phyloP scores from a whole-genome alignment of 2,797 vertebrate species.

The Thaleichthys pacificus region DNA sequence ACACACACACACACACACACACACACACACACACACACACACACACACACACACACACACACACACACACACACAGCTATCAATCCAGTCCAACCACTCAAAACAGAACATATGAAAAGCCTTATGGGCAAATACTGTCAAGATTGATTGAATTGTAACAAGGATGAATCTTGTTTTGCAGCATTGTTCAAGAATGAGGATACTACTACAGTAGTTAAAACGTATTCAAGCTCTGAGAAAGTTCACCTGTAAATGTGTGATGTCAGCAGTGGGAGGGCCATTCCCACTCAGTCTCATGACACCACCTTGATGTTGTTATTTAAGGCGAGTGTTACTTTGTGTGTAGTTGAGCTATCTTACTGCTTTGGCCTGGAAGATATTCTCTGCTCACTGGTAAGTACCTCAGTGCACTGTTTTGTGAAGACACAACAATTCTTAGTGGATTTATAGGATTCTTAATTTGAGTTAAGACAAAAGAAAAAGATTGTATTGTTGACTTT shows the following conservation, averaged over 20 bases:
- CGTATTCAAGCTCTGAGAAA: too few species aligned
- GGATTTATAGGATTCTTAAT: background rate
- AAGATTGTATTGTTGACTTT: background rate
- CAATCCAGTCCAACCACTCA: background rate
- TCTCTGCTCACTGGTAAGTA: slow-evolving; percentile 32
- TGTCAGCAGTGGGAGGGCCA: background rate
- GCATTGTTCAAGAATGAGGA: too few species aligned
- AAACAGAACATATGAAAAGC: too few species aligned
- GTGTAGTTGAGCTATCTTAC: background rate
- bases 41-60: background rate
- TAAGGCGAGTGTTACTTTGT: background rate
- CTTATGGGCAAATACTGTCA: too few species aligned
- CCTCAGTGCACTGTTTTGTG: slow-evolving; percentile 3
- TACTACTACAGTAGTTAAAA: too few species aligned
- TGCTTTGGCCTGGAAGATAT: background rate
- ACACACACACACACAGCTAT: background rate
- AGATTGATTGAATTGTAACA: too few species aligned
- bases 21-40: background rate
- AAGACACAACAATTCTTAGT: background rate
- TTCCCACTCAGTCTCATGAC: background rate
- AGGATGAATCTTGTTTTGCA: too few species aligned
- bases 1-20: background rate
- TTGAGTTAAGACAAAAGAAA: background rate
- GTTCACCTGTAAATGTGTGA: background rate
- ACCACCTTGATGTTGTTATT: background rate